Base-by-base conservation (phyloP, 2,797 vertebrate genomes). In the Acanthurus lineatus region DNA sequence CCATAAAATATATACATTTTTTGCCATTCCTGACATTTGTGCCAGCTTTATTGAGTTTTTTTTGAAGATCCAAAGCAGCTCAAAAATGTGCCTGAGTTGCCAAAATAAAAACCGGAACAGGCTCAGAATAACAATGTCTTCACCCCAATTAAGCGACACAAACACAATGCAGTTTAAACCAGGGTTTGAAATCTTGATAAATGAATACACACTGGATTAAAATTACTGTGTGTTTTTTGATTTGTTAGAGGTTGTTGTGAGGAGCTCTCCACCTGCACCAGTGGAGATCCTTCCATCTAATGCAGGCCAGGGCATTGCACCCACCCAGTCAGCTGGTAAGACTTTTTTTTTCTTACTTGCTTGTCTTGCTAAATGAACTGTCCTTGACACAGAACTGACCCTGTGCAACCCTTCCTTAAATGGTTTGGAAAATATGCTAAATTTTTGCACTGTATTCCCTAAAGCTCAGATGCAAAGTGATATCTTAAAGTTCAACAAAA, bases 281-380 rank as follows among this genome's bases (percentile, higher is more conserved):
- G 96, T 98, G 47, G 96, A 96, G 89, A 92, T 99, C 79, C 96
- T 96, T 73, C 98, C 97, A 1, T 96, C 96, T 0, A 98, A 97
- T 53, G 97, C 97, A 48, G 98, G 97, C 88, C 98, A 99, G 94
- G 96, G 96, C 88, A 97, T 99, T 58, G 96, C 97, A 35, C 97
- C 97, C 59, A 98, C 97, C 64, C 97, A 98, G 93, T 95, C 97
- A 76, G 96, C 97, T 90, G 98, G 98, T 99, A 88, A 88, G 75
- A 80, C 20, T 4, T 58, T 77, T 6, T 19, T 45, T 15, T 32
- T 5, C 28, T 32, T 32, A 4, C 28, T 32, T 32, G 28, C 28
- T 32, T 32, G 2, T 32, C 28, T 61, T 44, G 12, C 44, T 71
- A 62, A 69, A 44, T 60, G 49, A 70, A 20, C 19, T 35, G 10